A percentile compares a stretch with the other conserved stretches of the same genome.
Evolutionary conservation across 1,140 invertebrate genomes (phyloP).

Genomic region (Trypoxylus dichotomus): DNA sequence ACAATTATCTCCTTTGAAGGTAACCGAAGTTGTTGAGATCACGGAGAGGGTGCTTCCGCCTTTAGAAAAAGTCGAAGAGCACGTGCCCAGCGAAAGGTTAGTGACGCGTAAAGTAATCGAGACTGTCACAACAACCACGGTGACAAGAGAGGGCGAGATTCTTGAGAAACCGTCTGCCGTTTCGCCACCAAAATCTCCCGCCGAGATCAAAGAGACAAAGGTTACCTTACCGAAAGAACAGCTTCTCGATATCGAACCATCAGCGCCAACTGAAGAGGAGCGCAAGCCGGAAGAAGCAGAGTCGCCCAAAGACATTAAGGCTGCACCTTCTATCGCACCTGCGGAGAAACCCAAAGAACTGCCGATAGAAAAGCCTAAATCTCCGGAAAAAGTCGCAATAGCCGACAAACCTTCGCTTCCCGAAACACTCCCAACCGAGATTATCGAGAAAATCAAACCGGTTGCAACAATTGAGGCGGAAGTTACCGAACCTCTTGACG

Average conservation of each 20-base stretch:
- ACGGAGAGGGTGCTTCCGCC: neutral
- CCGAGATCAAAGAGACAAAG: neutral
- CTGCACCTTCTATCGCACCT: neutral
- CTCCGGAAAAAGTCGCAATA: neutral
- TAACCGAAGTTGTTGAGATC: neutral
- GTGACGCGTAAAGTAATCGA: neutral
- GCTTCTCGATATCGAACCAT: neutral
- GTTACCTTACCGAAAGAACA: neutral
- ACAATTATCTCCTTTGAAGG: neutral
- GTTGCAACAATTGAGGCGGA: neutral
- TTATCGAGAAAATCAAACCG: neutral
- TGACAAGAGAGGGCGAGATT: neutral
- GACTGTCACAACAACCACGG: neutral
- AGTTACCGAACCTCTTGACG: neutral
- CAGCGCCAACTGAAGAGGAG: slow-evolving; percentile 9
- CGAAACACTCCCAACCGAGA: neutral
- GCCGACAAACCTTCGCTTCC: neutral
- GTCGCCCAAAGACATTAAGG: slow-evolving; percentile 9
- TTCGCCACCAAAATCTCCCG: neutral
- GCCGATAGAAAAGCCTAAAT: neutral
- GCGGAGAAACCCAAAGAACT: neutral
- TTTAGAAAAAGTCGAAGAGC: neutral
- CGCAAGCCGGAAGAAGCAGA: neutral
- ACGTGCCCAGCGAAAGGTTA: neutral
- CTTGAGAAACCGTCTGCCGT: neutral